Base-by-base conservation (phyloP, 2,113 vertebrate species). In the Atherinomorus stipes region DNA sequence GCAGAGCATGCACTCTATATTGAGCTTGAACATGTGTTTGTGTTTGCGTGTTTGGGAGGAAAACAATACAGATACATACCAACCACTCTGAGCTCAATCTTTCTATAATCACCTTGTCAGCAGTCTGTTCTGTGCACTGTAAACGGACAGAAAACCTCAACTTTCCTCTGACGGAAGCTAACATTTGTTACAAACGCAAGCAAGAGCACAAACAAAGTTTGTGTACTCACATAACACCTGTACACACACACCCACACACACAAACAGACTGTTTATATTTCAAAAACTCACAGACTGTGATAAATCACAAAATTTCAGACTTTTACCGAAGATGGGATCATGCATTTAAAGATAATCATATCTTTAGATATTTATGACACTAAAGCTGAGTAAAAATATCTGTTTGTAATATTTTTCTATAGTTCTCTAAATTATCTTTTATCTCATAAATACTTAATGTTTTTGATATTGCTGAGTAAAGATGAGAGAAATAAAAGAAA, bases 161-260 rank as follows among this genome's bases (percentile, higher is more conserved):
- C 74, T 85, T 90, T 91, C 90, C 90, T 86, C 38, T 85, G 80
- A 86, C 76, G 89, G 88, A 93, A 91, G 81, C 78, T 81, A 53
- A 83, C 74, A 45, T 85, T 79, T 74, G 64, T 59, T 73, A 76
- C 63, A 77, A 15, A 76, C 3, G 66, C 52, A 76, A 62, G 68
- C 71, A 87, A 70, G 12, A 74, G 40, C 62, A 65, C 76, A 84
- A 67, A 75, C 66, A 83, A 59, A 68, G 19, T 65, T 66, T 80
- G 69, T 77, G 45, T 26, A 76, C 19, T 86, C 73, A 71, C 40
- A 25, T 31, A 28, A 62, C 65, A 69, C 37, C 25, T 51, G 45
- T 19, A 56, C 42, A 71, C 31, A 70, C 56, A 71, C 18, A 71
- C n/a, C n/a, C 54, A 73, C 42, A 66, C 45, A 16, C 52, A 40